A percentile compares a stretch with the other conserved stretches of the same genome.
Evolutionary conservation across 64 coral and sea anemone genomes (phyloP).

Genomic region (Exaiptasia diaphana): DNA sequence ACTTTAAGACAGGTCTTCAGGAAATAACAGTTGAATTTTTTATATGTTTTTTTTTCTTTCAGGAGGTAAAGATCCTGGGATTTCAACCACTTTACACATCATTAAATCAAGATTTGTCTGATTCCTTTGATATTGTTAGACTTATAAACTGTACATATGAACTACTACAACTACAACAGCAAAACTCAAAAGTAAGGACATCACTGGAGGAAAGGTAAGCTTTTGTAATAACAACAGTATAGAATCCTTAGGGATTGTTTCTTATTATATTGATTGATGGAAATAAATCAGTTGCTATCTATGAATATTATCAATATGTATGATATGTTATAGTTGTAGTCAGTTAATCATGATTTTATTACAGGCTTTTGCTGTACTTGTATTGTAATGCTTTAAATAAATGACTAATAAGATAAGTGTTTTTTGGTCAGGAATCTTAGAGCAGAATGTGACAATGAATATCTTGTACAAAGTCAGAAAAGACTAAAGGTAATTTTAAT

Average conservation of each 20-base stretch:
- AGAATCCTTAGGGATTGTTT: not conserved
- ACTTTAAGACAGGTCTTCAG: no score
- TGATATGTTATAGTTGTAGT: not conserved
- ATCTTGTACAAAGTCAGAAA: slow-evolving; percentile 70
- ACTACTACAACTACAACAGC: slow-evolving; percentile 80
- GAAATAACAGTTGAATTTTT: not conserved
- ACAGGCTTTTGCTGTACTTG: not conserved
- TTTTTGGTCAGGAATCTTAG: slow-evolving; percentile 60
- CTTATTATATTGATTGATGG: not conserved
- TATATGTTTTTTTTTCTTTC: not conserved
- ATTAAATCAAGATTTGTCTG: slow-evolving; percentile 41
- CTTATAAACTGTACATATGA: slow-evolving; percentile 85
- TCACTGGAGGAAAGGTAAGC: slow-evolving; percentile 88
- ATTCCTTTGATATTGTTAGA: slow-evolving; percentile 95
- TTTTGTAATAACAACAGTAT: not conserved
- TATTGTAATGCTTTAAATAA: not conserved
- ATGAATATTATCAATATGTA: not conserved
- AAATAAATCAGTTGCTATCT: not conserved
- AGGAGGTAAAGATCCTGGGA: slow-evolving; percentile 86
- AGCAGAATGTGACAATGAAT: slow-evolving; percentile 94
- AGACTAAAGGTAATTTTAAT: slow-evolving; percentile 78
- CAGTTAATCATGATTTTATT: not conserved
- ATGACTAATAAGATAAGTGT: not conserved
- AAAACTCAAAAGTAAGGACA: slow-evolving; percentile 53
- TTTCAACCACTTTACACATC: slow-evolving; percentile 79